Base-by-base conservation (phyloP, 2,888 invertebrate genomes). In the Nezara viridula region DNA sequence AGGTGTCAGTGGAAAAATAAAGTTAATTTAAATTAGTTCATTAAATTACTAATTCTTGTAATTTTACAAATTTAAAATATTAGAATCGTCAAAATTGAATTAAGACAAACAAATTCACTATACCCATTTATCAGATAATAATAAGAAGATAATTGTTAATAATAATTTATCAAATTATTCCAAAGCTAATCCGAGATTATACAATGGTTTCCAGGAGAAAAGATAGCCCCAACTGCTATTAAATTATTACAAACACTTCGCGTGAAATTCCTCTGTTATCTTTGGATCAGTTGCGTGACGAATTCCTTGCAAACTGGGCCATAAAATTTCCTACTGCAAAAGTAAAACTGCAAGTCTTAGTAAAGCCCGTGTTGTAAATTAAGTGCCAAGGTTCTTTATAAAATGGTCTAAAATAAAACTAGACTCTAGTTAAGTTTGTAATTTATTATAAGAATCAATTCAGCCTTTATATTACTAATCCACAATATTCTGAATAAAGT, bases 231-330 rank as follows among this genome's bases (percentile, higher is more conserved):
- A 37, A 73, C 66, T 73, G 66, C 66, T 73, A 73, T 73, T 73
- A 73, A 73, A 73, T 73, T 73, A 73, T 73, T 73, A 37, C 37
- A 19, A 73, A 73, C 37, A 73, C 66, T 73, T 73, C 66, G 66
- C 66, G 66, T 73, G 66, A 73, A 73, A 73, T 73, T 73, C 66
- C 66, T 19, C 6, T 73, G 66, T 73, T 73, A 73, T 73, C 66
- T 73, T 73, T 73, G 66, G 66, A 73, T 73, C 66, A 73, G 66
- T 73, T 73, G 66, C 66, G 66, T 73, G 66, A 7, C 66, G 32
- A 14, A 37, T 73, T 73, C 37, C 66, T 73, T 73, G 37, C 66
- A 73, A 73, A 73, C 66, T 73, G 32, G 66, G 66, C 66, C 66
- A 73, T 73, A 73, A 73, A 73, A 73, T 73, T 73, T 73, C 37